Evolutionary conservation across 92 coral and sea anemone genomes (phyloP).

Genomic region (Phenganax stokvisi): DNA sequence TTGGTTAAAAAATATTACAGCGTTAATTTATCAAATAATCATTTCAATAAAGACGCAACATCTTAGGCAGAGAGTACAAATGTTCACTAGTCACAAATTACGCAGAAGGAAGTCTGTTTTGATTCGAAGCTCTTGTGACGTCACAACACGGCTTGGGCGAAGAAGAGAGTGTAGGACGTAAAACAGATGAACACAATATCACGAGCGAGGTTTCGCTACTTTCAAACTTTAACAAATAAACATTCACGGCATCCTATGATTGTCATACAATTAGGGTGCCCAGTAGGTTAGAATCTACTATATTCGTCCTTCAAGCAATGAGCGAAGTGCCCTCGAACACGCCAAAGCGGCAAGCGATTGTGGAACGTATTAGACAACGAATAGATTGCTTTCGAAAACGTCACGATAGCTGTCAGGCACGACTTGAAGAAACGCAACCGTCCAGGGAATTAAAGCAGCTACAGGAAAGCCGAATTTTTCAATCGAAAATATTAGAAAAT

Average conservation of each 20-base stretch:
- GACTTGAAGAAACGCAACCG: constrained; percentile 70
- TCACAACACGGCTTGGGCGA: constrained; percentile 29
- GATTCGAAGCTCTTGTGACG: constrained; percentile 37
- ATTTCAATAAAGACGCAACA: not conserved
- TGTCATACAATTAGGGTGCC: constrained; percentile 32
- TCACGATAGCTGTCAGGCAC: constrained; percentile 67
- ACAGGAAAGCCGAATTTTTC: constrained; percentile 64
- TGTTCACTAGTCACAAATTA: constrained; percentile 1
- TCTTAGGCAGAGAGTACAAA: not conserved
- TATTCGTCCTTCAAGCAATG: constrained; percentile 44
- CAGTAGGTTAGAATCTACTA: constrained; percentile 16
- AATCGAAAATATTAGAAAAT: constrained; percentile 67
- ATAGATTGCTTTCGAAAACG: constrained; percentile 69
- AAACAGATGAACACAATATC: constrained; percentile 41
- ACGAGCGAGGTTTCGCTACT: constrained; percentile 24
- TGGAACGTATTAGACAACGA: constrained; percentile 82
- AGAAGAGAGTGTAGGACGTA: constrained; percentile 38
- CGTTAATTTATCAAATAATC: not conserved
- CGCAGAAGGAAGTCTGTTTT: constrained; percentile 39
- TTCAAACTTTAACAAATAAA: constrained; percentile 33
- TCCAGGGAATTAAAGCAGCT: constrained; percentile 65
- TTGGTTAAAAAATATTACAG: not conserved
- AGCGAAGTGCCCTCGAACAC: constrained; percentile 64
- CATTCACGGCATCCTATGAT: constrained; percentile 35
- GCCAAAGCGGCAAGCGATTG: constrained; percentile 83